These are phyloP conservation scores for Dexiosoma caninum DNA, from an alignment of 2,888 invertebrate genomes.

Conservation along the genomic window DNA sequence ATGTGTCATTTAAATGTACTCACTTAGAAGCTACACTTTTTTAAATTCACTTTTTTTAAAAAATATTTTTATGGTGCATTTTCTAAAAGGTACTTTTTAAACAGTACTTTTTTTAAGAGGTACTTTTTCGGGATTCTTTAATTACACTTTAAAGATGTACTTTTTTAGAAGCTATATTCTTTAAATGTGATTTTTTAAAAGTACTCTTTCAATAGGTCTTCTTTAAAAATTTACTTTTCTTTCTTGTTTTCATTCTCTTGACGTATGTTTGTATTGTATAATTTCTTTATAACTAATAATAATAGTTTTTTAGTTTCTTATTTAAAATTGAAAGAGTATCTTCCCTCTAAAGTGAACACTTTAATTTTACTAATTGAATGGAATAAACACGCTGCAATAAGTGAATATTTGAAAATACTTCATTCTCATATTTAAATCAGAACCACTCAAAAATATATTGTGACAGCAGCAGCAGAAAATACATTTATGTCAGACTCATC, in stretches of 20 bases:
- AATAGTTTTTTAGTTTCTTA: not conserved
- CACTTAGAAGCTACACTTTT: not conserved
- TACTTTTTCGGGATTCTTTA: not conserved
- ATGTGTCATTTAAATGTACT: too few species aligned
- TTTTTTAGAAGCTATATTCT: not conserved
- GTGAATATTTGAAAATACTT: not conserved
- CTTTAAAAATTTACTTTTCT: not conserved
- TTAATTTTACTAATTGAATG: conserved; percentile 9
- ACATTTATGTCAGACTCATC: conserved; percentile 33
- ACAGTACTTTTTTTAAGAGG: not conserved
- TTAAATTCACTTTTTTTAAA: not conserved
- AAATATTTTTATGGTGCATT: not conserved
- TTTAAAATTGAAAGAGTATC: not conserved
- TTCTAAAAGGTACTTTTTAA: not conserved
- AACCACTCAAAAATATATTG: conserved; percentile 34
- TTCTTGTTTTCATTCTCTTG: too few species aligned
- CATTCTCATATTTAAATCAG: conserved; percentile 29
- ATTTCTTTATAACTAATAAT: not conserved
- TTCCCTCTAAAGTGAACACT: not conserved
- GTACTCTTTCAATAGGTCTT: not conserved
- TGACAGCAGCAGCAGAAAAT: conserved; percentile 30
- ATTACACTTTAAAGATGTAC: not conserved
- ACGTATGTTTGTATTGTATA: not conserved
- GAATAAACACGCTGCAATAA: not conserved
- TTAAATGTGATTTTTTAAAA: not conserved